Evolutionary conservation across 1,140 invertebrate species (phyloP).

Genomic region (Metopolophium dirhodum): DNA sequence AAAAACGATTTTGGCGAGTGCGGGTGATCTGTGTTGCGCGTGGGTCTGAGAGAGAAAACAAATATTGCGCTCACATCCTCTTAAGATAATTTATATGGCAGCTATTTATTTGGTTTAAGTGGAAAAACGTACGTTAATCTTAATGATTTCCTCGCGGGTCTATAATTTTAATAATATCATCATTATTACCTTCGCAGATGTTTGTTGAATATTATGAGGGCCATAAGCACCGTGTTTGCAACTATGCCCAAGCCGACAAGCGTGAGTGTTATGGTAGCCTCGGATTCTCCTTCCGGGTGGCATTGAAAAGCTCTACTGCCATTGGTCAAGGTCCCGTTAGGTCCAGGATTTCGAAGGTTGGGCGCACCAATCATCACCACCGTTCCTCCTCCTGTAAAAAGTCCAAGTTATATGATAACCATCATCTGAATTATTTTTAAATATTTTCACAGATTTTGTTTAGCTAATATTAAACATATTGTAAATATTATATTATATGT

Average conservation of each 20-base stretch:
- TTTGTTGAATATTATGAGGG: constrained; percentile 77
- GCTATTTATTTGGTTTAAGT: background rate
- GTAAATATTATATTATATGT: background rate
- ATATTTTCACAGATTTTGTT: background rate
- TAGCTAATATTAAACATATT: too few species aligned
- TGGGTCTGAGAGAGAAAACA: too few species aligned
- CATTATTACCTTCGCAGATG: constrained; percentile 74
- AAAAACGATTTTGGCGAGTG: too few species aligned
- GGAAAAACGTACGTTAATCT: background rate
- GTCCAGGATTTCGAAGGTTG: constrained; percentile 74
- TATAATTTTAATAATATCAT: background rate
- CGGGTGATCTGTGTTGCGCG: too few species aligned
- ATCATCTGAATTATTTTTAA: background rate
- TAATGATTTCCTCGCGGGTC: background rate
- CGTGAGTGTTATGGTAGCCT: constrained; percentile 79
- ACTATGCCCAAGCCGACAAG: constrained; percentile 81
- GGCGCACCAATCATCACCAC: constrained; percentile 77
- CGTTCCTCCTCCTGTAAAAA: constrained; percentile 67
- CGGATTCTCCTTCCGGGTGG: constrained; percentile 79
- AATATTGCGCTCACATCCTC: too few species aligned
- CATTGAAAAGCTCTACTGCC: constrained; percentile 76
- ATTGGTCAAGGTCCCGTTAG: constrained; percentile 70
- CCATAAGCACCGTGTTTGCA: constrained; percentile 82
- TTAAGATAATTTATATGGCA: background rate
- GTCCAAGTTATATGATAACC: background rate